These are phyloP conservation scores for Myotis yumanensis DNA, from an alignment of 2,113 vertebrate genomes.

Conservation along the genomic window DNA sequence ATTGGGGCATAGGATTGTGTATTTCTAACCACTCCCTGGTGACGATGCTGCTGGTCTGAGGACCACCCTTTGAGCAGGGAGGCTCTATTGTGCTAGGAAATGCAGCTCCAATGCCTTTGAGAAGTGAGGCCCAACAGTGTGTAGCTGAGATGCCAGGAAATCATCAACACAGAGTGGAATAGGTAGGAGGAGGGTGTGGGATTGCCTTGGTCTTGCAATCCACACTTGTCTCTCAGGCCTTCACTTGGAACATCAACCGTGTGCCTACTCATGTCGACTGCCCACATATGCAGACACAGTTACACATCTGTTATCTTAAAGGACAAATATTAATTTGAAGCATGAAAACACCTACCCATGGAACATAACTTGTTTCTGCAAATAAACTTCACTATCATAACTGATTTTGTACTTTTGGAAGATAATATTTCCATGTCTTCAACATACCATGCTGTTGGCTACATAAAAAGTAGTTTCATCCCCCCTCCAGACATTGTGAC, in stretches of 20 bases:
- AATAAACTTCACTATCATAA: constrained; percentile 50
- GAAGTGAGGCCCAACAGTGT: not conserved
- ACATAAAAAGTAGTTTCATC: not conserved
- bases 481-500: not conserved
- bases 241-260: not conserved
- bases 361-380: constrained; percentile 51
- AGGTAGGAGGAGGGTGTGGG: not conserved
- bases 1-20: not conserved
- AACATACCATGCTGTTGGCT: not conserved
- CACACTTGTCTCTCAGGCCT: constrained; percentile 40
- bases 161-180: not conserved
- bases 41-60: too few species aligned
- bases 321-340: constrained; percentile 74
- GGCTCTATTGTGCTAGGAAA: not conserved
- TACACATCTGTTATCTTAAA: constrained; percentile 72
- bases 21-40: not conserved
- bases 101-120: not conserved
- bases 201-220: not conserved
- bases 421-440: constrained; percentile 29
- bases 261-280: not conserved
- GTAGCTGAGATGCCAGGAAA: constrained; percentile 28
- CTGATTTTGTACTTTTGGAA: constrained; percentile 24
- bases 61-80: not conserved
- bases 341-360: constrained; percentile 73
- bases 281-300: constrained; percentile 46